Evolutionary conservation across 2,797 vertebrate genomes (phyloP).

Genomic region (Bradypus variegatus): DNA sequence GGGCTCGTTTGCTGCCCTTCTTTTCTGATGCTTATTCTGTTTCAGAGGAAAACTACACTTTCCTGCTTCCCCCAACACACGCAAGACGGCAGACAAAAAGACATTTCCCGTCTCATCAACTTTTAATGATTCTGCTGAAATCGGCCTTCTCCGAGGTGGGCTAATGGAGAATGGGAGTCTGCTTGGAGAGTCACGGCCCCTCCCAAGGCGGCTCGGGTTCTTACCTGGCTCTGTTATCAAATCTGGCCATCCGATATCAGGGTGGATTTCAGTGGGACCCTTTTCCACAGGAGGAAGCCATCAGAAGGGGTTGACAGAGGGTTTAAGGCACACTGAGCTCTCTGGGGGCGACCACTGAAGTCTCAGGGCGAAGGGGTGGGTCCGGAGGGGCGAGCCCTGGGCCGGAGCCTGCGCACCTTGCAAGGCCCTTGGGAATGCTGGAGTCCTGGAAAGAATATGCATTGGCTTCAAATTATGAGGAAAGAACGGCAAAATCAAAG

Average conservation of each 20-base stretch:
- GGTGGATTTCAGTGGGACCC: conserved; percentile 21
- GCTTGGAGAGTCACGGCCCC: conserved; percentile 5
- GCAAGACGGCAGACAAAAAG: not conserved
- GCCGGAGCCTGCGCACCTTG: not conserved
- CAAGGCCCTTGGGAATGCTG: not conserved
- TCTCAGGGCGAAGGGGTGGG: not conserved
- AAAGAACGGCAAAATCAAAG: conserved; percentile 1
- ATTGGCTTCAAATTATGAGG: not conserved
- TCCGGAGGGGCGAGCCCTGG: not conserved
- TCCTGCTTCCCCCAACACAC: not conserved
- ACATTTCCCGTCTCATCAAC: conserved; percentile 33
- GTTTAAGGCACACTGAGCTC: not conserved
- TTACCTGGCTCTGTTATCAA: conserved; percentile 10
- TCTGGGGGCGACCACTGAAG: not conserved
- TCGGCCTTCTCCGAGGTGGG: not conserved
- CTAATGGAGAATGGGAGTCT: conserved; percentile 40
- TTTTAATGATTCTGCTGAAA: conserved; percentile 49
- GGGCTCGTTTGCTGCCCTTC: conserved; percentile 26
- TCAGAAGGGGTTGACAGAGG: not conserved
- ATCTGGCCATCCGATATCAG: not conserved
- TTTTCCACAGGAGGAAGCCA: not conserved
- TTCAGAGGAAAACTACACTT: not conserved
- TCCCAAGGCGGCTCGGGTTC: not conserved
- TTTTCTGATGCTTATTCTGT: not conserved
- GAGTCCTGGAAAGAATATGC: not conserved